Evolutionary conservation across 2,888 invertebrate genomes (phyloP), one percentile per base, ranked within the genome.

Genomic region (Pseudoips prasinana): DNA sequence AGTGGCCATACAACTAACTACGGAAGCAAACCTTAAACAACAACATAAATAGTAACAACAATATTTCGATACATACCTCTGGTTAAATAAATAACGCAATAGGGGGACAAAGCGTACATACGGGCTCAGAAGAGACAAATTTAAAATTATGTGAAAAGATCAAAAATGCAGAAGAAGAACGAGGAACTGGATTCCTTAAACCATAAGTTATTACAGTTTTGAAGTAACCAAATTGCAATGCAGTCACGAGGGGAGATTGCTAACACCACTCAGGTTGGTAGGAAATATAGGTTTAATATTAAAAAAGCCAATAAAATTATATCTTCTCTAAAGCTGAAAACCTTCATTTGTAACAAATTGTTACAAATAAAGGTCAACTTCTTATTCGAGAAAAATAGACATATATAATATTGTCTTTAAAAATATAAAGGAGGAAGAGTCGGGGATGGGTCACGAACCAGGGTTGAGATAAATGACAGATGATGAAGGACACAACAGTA

Each of bases 191-290:
- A 83, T 84, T 84, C 86, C 87, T 85, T 81, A 81, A 85, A 87
- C 86, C 87, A 87, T 84, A 87, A 84, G 87, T 81, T 72, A 78
- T 87, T 87, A 87, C 87, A 85, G 82, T 87, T 81, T 20, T 85
- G 85, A 87, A 88, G 87, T 87, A 79, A 87, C 89, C 88, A 88
- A 86, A 79, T 83, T 83, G 80, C 79, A 88, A 89, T 90, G 86
- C 89, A 89, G 89, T 89, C 86, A 89, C 89, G 89, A 90, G 89
- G 86, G 87, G 89, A 90, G 89, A 90, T 89, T 81, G 64, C 64
- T 56, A 57, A 82, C 84, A 87, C 87, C 87, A 86, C 88, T 82
- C 62, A 58, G 67, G 50, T 46, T 54, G 38, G 41, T 65, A 51
- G 59, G 65, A 65, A 39, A 31, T 40, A n/a, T 29, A 36, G 43